A percentile compares a stretch with the other conserved stretches of the same genome.
Conservation (phyloP, 2,113 vertebrate species). For the Aegithalos caudatus region DNA sequence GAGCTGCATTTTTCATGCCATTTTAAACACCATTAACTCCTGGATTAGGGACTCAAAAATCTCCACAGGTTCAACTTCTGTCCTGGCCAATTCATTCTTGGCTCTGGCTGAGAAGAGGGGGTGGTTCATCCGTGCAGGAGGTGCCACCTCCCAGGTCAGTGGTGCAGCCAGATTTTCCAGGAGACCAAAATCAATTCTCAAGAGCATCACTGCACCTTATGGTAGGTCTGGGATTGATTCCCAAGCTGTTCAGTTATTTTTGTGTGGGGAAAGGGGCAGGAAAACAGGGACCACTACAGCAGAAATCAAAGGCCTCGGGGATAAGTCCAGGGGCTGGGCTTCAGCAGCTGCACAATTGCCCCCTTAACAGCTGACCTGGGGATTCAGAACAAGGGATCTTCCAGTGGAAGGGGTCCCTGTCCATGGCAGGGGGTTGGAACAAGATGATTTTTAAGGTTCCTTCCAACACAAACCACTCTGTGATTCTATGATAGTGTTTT, state of each 20-base stretch:
- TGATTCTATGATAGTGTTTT: not conserved
- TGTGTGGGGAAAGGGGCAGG: not conserved
- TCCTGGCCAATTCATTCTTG: not conserved
- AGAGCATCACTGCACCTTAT: not conserved
- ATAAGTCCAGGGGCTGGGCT: not conserved
- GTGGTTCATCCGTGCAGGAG: not conserved
- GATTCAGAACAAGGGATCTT: not conserved
- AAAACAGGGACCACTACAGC: not conserved
- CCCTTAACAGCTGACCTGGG: not conserved
- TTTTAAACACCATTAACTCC: not conserved
- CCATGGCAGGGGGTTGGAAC: not conserved
- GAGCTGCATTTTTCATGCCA: not conserved
- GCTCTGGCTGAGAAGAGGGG: not conserved
- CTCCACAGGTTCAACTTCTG: not conserved
- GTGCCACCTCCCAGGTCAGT: not conserved
- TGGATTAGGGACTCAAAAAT: not conserved
- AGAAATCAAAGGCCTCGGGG: not conserved
- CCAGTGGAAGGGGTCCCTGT: not conserved
- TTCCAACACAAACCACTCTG: not conserved
- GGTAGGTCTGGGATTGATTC: not conserved
- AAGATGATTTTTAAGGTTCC: not conserved
- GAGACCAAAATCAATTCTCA: not conserved
- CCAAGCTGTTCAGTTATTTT: not conserved
- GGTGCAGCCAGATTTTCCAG: not conserved
- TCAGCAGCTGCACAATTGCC: not conserved